Conservation (phyloP, 2,888 invertebrate genomes). For the Tipula lateralis region DNA sequence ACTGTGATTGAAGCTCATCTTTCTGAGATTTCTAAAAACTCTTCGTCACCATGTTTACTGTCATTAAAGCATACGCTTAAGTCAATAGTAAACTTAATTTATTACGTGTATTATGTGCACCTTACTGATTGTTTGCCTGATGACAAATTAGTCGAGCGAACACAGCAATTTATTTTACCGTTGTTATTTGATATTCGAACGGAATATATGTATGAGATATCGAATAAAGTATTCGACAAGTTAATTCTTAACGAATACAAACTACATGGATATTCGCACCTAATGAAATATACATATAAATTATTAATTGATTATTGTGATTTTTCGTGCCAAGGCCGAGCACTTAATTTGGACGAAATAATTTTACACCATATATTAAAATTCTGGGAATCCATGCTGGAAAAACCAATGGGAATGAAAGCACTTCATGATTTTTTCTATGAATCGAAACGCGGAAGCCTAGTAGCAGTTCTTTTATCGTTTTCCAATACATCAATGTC, state of each 20-base stretch:
- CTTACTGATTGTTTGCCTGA: conserved; percentile 40
- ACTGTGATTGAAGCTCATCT: conserved; percentile 48
- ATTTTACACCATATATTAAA: conserved; percentile 51
- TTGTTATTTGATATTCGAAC: conserved; percentile 71
- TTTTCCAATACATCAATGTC: conserved; percentile 70
- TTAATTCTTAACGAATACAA: conserved; percentile 49
- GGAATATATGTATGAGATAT: conserved; percentile 65
- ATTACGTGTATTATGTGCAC: conserved; percentile 37
- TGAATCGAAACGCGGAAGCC: conserved; percentile 56
- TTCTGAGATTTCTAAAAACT: conserved; percentile 43
- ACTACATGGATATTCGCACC: conserved; percentile 58
- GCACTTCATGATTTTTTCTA: conserved; percentile 80
- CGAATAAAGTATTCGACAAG: conserved; percentile 58
- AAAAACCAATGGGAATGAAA: conserved; percentile 72
- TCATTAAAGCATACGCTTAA: conserved; percentile 47
- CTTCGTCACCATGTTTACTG: conserved; percentile 43
- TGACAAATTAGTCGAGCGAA: conserved; percentile 40
- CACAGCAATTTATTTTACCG: conserved; percentile 51
- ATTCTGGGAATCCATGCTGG: conserved; percentile 81
- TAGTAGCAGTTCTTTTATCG: conserved; percentile 74
- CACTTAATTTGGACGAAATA: conserved; percentile 43
- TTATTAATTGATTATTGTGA: conserved; percentile 60
- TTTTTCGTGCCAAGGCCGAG: conserved; percentile 39
- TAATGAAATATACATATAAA: conserved; percentile 63
- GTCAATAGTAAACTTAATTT: conserved; percentile 44